Evolutionary conservation across 2,888 invertebrate species (phyloP).

Genomic region (Epistrophella euchroma): DNA sequence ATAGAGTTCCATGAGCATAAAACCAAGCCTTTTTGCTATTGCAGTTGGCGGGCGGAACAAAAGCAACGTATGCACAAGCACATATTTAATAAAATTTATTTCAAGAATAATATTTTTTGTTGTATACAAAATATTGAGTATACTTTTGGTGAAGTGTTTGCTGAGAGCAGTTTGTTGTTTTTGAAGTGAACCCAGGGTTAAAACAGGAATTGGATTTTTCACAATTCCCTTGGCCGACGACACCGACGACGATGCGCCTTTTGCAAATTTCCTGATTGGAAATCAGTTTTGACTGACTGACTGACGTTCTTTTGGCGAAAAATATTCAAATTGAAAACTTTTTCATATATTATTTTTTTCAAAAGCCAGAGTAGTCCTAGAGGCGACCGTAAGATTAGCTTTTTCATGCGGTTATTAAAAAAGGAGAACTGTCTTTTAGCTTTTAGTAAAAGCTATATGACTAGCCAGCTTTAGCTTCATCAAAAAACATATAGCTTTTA

Average conservation of each 20-base stretch:
- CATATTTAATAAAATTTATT: slow-evolving; percentile 58
- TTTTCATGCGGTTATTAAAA: no score
- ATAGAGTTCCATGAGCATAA: background rate
- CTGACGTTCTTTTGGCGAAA: slow-evolving; percentile 24
- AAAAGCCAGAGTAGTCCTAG: background rate
- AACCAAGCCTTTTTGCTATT: background rate
- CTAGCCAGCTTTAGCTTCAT: no score
- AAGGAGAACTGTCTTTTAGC: no score
- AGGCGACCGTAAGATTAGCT: no score
- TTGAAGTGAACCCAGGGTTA: background rate
- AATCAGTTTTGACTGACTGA: slow-evolving; percentile 55
- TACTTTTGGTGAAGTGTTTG: background rate
- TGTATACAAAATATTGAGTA: background rate
- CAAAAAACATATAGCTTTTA: no score
- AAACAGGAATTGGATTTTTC: background rate
- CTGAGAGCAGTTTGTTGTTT: background rate
- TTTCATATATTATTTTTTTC: background rate
- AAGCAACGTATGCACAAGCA: slow-evolving; percentile 51
- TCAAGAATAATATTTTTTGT: slow-evolving; percentile 13
- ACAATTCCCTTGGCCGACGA: slow-evolving; percentile 18
- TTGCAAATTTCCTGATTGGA: slow-evolving; percentile 58
- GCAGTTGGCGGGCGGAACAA: slow-evolving; percentile 32
- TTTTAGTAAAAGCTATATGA: no score
- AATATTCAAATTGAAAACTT: background rate
- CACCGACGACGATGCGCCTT: slow-evolving; percentile 5